Base-by-base conservation (phyloP, 2,797 vertebrate genomes). In the Cheirogaleus major region DNA sequence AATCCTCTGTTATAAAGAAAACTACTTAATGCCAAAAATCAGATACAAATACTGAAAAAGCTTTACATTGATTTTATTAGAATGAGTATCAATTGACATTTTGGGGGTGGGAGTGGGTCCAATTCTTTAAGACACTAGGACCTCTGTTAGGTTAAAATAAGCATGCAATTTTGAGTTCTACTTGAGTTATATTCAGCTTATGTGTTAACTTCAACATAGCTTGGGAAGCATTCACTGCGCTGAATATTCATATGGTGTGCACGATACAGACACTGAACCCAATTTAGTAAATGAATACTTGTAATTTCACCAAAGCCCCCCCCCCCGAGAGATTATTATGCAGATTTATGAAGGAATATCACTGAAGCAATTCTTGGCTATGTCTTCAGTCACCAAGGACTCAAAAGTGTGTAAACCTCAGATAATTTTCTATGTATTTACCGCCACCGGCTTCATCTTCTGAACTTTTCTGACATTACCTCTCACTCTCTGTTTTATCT, bases 211-310 rank as follows among this genome's bases (percentile, higher is more conserved):
- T 98, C 97, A 94, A 92, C 98, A 97, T 97, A 98, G 95, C 96
- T 98, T 95, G 96, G 97, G 98, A 97, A 98, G 95, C 96, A 97
- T 98, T 98, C 97, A 94, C 95, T 76, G 92, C 75, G 81, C 97
- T 99, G 98, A 98, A 99, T 99, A 99, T 99, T 99, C 98, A 99
- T 98, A 96, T 1, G 10, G 98, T 9, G n/a, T 98, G 78, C 95
- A 97, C 97, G 98, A 98, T 98, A 98, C 97, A 98, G 98, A 98
- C 98, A 98, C 98, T 98, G 98, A 99, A 99, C 98, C 98, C 98
- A 99, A 98, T 99, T 99, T 99, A 99, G 98, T 98, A 99, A 99
- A 99, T 99, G 98, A 98, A 98, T 98, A 98, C 98, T 99, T 99
- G 98, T 98, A 98, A 99, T 99, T 99, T 99, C 98, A 98, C 98